phyloP scores from a whole-genome alignment of 2,797 vertebrate genomes.

The Pterois miles region DNA sequence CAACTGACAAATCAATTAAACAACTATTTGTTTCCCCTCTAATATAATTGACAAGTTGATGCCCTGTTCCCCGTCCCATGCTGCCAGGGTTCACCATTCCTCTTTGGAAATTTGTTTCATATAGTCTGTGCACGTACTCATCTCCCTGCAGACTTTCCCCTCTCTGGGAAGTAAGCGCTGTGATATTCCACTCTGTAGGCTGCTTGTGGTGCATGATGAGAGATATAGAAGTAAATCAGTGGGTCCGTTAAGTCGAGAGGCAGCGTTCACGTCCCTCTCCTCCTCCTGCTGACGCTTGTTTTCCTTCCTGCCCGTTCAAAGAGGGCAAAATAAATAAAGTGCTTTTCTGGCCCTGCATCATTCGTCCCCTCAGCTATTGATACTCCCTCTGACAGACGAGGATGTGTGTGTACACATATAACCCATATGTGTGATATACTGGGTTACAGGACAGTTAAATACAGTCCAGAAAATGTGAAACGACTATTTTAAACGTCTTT shows the following conservation, averaged over 20 bases:
- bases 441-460: conserved; percentile 29
- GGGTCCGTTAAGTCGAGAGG: conserved; percentile 21
- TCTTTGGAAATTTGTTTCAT: background rate
- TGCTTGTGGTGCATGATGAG: conserved; percentile 24
- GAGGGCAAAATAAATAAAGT: conserved; percentile 58
- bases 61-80: background rate
- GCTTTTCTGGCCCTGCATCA: conserved; percentile 57
- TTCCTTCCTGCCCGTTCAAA: conserved; percentile 67
- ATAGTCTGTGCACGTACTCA: background rate
- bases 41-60: background rate
- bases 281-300: conserved; percentile 48
- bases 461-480: conserved; percentile 35
- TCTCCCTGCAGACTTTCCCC: background rate
- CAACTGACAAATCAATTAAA: fast-evolving
- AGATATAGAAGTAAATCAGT: conserved; percentile 37
- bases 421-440: conserved; percentile 10
- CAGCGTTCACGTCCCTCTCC: conserved; percentile 8
- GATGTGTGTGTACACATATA: background rate
- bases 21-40: background rate
- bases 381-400: conserved; percentile 28
- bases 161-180: background rate
- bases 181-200: background rate
- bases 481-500: conserved; percentile 59
- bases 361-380: conserved; percentile 39
- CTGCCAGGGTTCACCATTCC: background rate